These are phyloP conservation scores for Drosophila dunni DNA, from an alignment of 1,140 invertebrate species.

Conservation along the genomic window DNA sequence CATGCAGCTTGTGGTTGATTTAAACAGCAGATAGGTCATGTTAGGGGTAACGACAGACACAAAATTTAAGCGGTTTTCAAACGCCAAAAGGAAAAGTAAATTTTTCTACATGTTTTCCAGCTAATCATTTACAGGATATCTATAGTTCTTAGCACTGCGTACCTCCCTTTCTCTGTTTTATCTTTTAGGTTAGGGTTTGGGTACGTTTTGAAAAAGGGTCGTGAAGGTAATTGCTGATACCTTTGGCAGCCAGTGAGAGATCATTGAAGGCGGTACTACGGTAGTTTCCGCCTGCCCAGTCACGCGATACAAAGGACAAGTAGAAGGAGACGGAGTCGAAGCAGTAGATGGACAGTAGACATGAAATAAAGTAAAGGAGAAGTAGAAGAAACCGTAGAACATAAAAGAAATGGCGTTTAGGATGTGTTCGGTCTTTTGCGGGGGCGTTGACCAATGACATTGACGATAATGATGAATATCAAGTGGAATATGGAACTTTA, in stretches of 20 bases:
- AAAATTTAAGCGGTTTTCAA: no score
- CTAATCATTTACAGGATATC: constrained; percentile 14
- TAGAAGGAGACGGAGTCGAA: not conserved
- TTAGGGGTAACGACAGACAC: no score
- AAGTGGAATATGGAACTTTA: constrained; percentile 6
- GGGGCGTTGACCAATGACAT: constrained; percentile 68
- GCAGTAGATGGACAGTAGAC: not conserved
- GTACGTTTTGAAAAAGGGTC: constrained; percentile 54
- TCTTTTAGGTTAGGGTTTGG: not conserved
- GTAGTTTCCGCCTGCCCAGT: constrained; percentile 51
- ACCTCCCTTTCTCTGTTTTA: no score
- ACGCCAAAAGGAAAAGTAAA: no score
- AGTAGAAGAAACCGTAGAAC: constrained; percentile 51
- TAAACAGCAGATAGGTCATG: no score
- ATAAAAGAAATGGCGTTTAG: constrained; percentile 52
- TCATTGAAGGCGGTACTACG: constrained; percentile 61
- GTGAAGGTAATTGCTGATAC: constrained; percentile 67
- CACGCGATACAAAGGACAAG: constrained; percentile 56
- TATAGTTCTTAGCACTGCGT: not conserved
- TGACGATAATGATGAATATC: constrained; percentile 19
- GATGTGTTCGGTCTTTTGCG: constrained; percentile 27
- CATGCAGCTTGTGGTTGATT: no score
- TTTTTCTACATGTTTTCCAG: no score
- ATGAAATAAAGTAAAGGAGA: constrained; percentile 33
- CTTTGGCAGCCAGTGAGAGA: constrained; percentile 61